Conservation (phyloP, 2,888 invertebrate genomes). For the Nomada fabriciana region DNA sequence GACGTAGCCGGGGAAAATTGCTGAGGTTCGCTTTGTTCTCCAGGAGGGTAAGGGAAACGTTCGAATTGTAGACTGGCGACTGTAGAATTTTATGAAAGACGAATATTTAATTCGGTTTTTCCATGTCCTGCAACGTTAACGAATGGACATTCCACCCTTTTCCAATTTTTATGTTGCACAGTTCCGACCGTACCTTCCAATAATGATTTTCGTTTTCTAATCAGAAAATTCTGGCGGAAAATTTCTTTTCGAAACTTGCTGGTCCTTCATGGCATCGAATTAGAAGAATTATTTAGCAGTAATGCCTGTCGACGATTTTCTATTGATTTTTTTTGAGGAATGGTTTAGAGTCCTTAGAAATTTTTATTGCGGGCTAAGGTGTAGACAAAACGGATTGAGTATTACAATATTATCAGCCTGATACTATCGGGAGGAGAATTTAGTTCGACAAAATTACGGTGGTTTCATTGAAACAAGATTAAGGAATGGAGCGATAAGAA, state of each 20-base stretch:
- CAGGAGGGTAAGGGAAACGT: constrained; percentile 10
- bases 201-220: neutral
- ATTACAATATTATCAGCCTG: no score
- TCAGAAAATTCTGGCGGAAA: no score
- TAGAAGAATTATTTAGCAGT: no score
- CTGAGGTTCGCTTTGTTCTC: constrained; percentile 35
- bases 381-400: no score
- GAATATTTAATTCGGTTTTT: constrained; percentile 31
- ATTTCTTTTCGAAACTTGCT: no score
- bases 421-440: no score
- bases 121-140: constrained; percentile 14
- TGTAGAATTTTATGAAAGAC: constrained; percentile 5
- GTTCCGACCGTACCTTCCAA: no score
- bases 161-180: neutral
- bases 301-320: no score
- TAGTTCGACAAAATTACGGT: neutral
- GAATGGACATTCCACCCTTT: neutral
- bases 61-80: neutral
- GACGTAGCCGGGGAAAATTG: constrained; percentile 21
- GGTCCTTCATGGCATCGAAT: no score
- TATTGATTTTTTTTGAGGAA: no score
- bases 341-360: no score
- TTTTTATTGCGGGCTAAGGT: no score
- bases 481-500: neutral
- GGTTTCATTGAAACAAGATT: neutral